Evolutionary conservation across 2,113 vertebrate species (phyloP).

Genomic region (Ictalurus punctatus): DNA sequence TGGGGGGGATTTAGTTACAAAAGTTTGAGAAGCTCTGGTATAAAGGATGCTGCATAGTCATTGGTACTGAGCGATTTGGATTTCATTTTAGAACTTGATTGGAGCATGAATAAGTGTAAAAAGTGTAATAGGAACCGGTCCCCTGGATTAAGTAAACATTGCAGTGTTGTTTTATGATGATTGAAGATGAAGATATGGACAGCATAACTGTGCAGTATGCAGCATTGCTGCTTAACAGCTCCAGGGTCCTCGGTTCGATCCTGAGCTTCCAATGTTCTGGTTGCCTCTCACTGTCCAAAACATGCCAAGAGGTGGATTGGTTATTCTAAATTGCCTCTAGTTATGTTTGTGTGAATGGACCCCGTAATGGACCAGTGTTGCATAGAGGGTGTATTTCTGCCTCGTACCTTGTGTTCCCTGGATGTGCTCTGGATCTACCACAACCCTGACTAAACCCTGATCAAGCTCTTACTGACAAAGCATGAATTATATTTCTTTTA

Average conservation of each 20-base stretch:
- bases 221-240: background rate
- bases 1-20: too few species aligned
- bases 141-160: background rate
- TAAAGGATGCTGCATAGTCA: slow-evolving; percentile 11
- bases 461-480: background rate
- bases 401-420: background rate
- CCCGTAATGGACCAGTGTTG: background rate
- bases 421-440: background rate
- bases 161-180: background rate
- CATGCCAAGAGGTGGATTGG: background rate
- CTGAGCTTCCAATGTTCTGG: background rate
- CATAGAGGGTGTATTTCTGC: background rate
- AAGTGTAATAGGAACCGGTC: background rate
- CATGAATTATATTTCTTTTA: background rate
- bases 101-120: too few species aligned
- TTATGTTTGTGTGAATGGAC: background rate
- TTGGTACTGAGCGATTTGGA: background rate
- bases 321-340: background rate
- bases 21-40: too few species aligned
- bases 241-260: background rate
- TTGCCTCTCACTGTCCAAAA: background rate
- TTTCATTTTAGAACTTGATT: background rate
- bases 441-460: too few species aligned
- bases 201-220: background rate
- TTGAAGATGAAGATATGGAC: background rate